Base-by-base conservation (phyloP, 2,888 invertebrate genomes). In the Apomyelois bistriatella region DNA sequence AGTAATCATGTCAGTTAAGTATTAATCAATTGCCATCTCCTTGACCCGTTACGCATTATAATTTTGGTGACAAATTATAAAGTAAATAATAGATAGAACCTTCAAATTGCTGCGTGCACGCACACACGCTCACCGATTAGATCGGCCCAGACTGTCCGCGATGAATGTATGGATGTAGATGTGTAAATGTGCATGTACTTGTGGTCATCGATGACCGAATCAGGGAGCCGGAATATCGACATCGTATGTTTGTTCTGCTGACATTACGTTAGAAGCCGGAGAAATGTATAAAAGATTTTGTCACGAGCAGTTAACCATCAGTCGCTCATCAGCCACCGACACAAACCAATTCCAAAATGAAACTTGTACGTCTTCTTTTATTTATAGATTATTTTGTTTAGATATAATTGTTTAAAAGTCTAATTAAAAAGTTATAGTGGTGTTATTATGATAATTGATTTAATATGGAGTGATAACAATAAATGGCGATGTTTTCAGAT, bases 251-350 rank as follows among this genome's bases (percentile, higher is more conserved):
- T 79, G 76, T 69, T 62, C 73, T 73, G 65, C 81, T 79, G 82
- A 79, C 76, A 81, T 83, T 84, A 82, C 77, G 79, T 74, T 84
- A 84, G 77, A 73, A 65, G 72, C 70, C 61, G 64, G 73, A 76
- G 80, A 82, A 82, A 81, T 82, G 82, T 88, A 88, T 89, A 88
- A 81, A 88, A 88, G 85, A 83, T 72, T 79, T 73, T 66, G 78
- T 65, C 64, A 63, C 69, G 61, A 68, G 54, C 64, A 65, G 58
- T 67, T 61, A 59, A 59, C 66, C 76, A 87, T 84, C 87, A 89
- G 85, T 86, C 76, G 82, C 76, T 75, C 76, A 75, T 76, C 75
- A 76, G 69, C 79, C 64, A 69, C 72, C 69, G 66, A 74, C 74
- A 60, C 70, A 72, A 72, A 74, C 67, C 66, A 71, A 78, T 64